A percentile compares a stretch with the other conserved stretches of the same genome.
phyloP scores from a whole-genome alignment of 2,113 vertebrate species.

The Mobula hypostoma region DNA sequence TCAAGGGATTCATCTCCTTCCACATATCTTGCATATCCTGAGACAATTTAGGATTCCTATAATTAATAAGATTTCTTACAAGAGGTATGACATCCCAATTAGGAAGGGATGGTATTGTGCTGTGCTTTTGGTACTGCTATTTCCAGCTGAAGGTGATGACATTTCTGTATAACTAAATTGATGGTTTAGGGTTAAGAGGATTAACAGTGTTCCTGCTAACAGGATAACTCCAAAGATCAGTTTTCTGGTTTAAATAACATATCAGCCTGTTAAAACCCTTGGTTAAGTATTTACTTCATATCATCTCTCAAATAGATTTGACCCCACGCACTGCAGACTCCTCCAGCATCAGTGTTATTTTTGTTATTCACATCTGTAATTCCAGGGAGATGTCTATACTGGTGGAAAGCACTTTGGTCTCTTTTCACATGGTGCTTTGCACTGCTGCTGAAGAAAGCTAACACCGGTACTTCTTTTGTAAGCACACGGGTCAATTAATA shows the following conservation, averaged over 20 bases:
- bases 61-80: not conserved
- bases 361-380: not conserved
- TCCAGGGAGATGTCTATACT: not conserved
- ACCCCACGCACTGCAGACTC: not conserved
- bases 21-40: not conserved
- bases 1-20: not conserved
- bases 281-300: not conserved
- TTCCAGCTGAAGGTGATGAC: not conserved
- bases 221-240: not conserved
- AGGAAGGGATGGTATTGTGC: not conserved
- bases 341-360: not conserved
- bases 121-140: not conserved
- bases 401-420: not conserved
- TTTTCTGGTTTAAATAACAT: not conserved
- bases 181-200: not conserved
- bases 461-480: not conserved
- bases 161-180: not conserved
- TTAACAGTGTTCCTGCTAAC: not conserved
- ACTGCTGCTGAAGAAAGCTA: not conserved
- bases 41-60: not conserved
- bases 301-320: not conserved
- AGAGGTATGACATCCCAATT: not conserved
- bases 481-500: constrained; percentile 3
- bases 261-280: not conserved
- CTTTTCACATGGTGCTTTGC: not conserved